A percentile compares a stretch with the other conserved stretches of the same genome.
Evolutionary conservation across 2,888 invertebrate genomes (phyloP).

Genomic region (Drosophila nr. perissopoda): DNA sequence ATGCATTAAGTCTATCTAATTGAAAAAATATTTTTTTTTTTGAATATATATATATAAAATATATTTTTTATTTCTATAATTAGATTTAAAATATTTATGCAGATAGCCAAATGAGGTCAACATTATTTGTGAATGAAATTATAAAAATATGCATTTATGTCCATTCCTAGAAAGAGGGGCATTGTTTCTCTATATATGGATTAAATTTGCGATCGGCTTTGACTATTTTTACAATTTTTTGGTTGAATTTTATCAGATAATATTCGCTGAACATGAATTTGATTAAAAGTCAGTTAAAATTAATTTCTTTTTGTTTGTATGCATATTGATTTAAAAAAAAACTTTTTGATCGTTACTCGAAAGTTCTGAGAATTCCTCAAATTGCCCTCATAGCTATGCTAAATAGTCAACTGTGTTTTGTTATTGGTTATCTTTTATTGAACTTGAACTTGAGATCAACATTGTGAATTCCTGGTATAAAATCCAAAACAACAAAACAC

Average conservation of each 20-base stretch:
- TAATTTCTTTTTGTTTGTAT: conserved; percentile 3
- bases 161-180: background rate
- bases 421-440: conserved; percentile 36
- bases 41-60: background rate
- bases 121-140: background rate
- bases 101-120: background rate
- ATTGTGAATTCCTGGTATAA: conserved; percentile 62
- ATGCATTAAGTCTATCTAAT: background rate
- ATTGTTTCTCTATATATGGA: background rate
- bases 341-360: conserved; percentile 42
- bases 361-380: conserved; percentile 53
- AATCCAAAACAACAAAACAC: conserved; percentile 33
- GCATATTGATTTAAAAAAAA: conserved; percentile 46
- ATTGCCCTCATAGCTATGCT: conserved; percentile 55
- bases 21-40: background rate
- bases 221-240: background rate
- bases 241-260: background rate
- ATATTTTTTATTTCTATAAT: background rate
- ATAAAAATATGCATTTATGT: background rate
- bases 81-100: background rate
- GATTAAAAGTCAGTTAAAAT: conserved; percentile 2
- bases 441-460: conserved; percentile 74
- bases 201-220: background rate
- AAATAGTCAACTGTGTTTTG: conserved; percentile 36
- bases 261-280: conserved; percentile 9